phyloP scores from a whole-genome alignment of 2,888 invertebrate genomes.

The Camponotus fellah region DNA sequence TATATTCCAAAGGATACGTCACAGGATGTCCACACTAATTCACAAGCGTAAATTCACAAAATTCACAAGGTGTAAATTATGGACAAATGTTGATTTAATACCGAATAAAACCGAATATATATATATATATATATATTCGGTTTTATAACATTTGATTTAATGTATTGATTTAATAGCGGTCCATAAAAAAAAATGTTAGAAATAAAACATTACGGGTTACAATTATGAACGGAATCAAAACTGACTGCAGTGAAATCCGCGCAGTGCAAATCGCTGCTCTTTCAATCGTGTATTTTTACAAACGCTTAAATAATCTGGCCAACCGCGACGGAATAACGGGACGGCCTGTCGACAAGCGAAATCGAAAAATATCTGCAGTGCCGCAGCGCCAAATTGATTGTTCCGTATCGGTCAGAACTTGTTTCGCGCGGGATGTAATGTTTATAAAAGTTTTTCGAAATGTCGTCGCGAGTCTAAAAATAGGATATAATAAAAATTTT shows the following conservation, averaged over 20 bases:
- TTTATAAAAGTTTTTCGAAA: constrained; percentile 60
- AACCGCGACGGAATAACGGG: constrained; percentile 61
- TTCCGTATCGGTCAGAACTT: constrained; percentile 61
- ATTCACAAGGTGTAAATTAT: background rate
- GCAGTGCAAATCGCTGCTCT: background rate
- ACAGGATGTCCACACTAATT: background rate
- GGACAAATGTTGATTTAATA: background rate
- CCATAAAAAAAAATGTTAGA: background rate
- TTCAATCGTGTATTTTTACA: constrained; percentile 63
- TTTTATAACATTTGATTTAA: too few species aligned
- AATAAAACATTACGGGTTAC: background rate
- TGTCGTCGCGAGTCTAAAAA: background rate
- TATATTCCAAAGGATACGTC: background rate
- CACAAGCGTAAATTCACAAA: too few species aligned
- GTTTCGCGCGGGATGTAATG: constrained; percentile 55
- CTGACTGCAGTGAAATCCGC: background rate
- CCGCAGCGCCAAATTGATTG: constrained; percentile 66
- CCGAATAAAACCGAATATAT: too few species aligned
- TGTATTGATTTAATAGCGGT: background rate
- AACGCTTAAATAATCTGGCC: constrained; percentile 63
- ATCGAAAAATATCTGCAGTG: constrained; percentile 60
- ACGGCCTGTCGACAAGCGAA: constrained; percentile 56
- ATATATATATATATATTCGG: too few species aligned
- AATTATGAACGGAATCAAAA: background rate
- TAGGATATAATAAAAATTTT: background rate